phyloP scores from a whole-genome alignment of 2,797 vertebrate genomes.

The Aeoliscus strigatus region DNA sequence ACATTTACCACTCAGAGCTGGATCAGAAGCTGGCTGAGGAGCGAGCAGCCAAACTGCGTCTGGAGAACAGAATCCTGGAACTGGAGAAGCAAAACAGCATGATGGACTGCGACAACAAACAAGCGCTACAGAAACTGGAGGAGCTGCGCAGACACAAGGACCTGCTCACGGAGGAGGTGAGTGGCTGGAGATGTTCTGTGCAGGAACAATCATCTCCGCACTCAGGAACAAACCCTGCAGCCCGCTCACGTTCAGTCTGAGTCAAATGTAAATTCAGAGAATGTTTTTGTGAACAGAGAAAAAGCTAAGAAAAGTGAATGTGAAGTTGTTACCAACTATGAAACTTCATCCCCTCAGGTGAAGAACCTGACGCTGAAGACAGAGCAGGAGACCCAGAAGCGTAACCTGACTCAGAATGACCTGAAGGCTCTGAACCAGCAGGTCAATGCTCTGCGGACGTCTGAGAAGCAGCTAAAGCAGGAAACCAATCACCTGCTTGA shows the following conservation, averaged over 20 bases:
- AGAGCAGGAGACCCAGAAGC: constrained; percentile 96
- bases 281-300: neutral
- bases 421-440: constrained; percentile 95
- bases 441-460: constrained; percentile 85
- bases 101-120: constrained; percentile 96
- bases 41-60: constrained; percentile 84
- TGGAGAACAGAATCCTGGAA: constrained; percentile 91
- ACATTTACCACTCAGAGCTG: constrained; percentile 83
- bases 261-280: neutral
- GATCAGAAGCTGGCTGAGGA: constrained; percentile 95
- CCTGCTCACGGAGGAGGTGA: constrained; percentile 87
- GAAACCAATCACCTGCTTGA: constrained; percentile 95
- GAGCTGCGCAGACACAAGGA: constrained; percentile 91
- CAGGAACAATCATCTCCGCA: constrained; percentile 6
- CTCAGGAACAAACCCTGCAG: neutral
- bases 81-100: constrained; percentile 94
- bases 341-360: constrained; percentile 71
- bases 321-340: neutral
- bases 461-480: constrained; percentile 96
- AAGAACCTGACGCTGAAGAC: constrained; percentile 93
- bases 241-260: constrained; percentile 1
- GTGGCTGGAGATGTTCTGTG: constrained; percentile 16
- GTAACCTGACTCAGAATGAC: constrained; percentile 92
- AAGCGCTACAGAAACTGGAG: constrained; percentile 91
- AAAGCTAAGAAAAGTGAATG: neutral